Base-by-base conservation (phyloP, 2,797 vertebrate species). In the Pitangus sulphuratus region DNA sequence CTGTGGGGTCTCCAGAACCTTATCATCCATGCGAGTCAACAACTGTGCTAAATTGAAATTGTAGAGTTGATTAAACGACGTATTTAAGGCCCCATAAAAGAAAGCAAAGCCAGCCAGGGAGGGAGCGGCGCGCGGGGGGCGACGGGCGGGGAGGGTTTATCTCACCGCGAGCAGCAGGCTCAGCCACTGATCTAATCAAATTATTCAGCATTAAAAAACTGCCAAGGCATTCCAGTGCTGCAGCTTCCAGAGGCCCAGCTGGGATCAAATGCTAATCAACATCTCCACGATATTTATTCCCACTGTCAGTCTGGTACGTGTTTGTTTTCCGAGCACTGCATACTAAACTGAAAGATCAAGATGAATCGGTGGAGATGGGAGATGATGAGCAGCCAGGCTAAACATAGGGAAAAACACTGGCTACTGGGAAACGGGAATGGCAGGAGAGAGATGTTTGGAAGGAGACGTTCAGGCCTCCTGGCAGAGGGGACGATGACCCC, bases 281-380 rank as follows among this genome's bases (percentile, higher is more conserved):
- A 87, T 95, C 93, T 91, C 97, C 56, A 70, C 90, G 96, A 97
- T 97, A 98, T 98, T 98, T 98, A 97, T 98, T 97, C 97, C 97
- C 98, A 97, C 98, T 97, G 97, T 98, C 98, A 98, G 97, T 95
- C 97, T 90, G 96, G 92, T 84, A 93, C 92, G 88, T 96, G 97
- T 98, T 98, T 98, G 98, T 98, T 98, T 98, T 98, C 98, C 97
- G 95, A 97, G 98, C 89, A 33, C 97, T 96, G 98, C 97, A 98
- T 97, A 97, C 98, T 98, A 98, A 98, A 90, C 84, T 35, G 30
- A 90, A 78, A 82, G 94, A 91, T 92, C 76, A 50, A 92, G 96
- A 96, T 75, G 93, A 95, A 91, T 90, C 24, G 61, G 96, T 84
- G 68, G 84, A 89, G 95, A 61, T 58, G 87, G 80, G 92, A 94